phyloP scores from a whole-genome alignment of 2,888 invertebrate genomes.

The Rotaria socialis region DNA sequence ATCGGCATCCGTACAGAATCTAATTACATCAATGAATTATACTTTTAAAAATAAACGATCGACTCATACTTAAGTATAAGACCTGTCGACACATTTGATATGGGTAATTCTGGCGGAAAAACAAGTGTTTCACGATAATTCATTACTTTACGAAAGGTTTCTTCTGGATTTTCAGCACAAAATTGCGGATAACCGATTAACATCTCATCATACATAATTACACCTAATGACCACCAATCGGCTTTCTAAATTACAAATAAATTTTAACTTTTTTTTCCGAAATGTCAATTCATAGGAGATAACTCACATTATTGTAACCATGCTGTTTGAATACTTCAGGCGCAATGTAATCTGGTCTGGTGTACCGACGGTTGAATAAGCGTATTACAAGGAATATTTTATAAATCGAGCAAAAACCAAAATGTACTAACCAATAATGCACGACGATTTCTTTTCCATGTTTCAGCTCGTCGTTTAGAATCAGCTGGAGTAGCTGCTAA shows the following conservation, averaged over 20 bases:
- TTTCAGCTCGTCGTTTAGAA: slow-evolving; percentile 93
- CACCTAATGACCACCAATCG: slow-evolving; percentile 89
- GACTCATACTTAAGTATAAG: slow-evolving; percentile 65
- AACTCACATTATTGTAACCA: slow-evolving; percentile 93
- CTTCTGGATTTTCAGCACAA: slow-evolving; percentile 95
- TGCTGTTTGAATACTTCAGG: slow-evolving; percentile 92
- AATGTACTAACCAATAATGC: slow-evolving; percentile 63
- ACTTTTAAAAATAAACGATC: not conserved
- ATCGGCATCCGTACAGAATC: slow-evolving; percentile 94
- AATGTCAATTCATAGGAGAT: not conserved
- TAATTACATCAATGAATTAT: slow-evolving; percentile 53
- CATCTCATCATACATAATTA: slow-evolving; percentile 99
- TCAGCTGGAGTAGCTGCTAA: slow-evolving; percentile 72
- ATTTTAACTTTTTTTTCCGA: no score
- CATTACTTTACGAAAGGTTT: slow-evolving; percentile 94
- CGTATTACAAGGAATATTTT: slow-evolving; percentile 53
- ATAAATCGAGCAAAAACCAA: slow-evolving; percentile 17
- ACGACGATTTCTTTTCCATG: slow-evolving; percentile 95
- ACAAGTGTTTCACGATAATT: slow-evolving; percentile 96
- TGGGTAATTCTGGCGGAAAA: slow-evolving; percentile 98
- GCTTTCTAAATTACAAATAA: not conserved
- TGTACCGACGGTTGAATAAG: slow-evolving; percentile 74
- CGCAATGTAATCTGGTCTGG: slow-evolving; percentile 98
- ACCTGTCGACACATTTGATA: slow-evolving; percentile 92
- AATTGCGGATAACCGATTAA: slow-evolving; percentile 98